A percentile compares a stretch with the other conserved stretches of the same genome.
These are phyloP conservation scores for Egretta garzetta DNA, from an alignment of 2,113 vertebrate genomes.

Conservation along the genomic window DNA sequence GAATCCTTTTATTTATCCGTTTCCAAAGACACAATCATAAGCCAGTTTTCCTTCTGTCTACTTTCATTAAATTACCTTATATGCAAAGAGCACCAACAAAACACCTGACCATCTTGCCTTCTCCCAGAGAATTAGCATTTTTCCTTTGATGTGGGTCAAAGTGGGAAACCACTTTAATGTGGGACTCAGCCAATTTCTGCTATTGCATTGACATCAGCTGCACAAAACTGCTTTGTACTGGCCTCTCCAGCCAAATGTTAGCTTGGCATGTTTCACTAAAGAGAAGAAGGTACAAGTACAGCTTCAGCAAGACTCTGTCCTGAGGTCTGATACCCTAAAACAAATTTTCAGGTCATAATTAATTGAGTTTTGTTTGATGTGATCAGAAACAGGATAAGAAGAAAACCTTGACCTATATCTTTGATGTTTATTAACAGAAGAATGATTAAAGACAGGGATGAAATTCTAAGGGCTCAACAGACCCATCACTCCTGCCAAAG, in stretches of 20 bases:
- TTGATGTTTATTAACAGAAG: not conserved
- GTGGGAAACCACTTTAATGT: slow-evolving; percentile 25
- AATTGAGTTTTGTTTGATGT: not conserved
- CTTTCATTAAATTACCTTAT: slow-evolving; percentile 37
- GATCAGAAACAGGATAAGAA: not conserved
- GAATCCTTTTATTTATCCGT: not conserved
- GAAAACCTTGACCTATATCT: not conserved
- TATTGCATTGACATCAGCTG: slow-evolving; percentile 11
- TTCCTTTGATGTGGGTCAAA: slow-evolving; percentile 48
- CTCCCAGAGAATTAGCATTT: slow-evolving; percentile 29
- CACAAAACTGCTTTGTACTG: not conserved
- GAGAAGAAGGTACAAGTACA: not conserved
- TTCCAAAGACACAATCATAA: slow-evolving; percentile 30
- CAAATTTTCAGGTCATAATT: not conserved
- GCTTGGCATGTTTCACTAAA: not conserved
- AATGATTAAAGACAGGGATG: not conserved
- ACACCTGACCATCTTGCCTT: not conserved
- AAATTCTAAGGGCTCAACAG: not conserved
- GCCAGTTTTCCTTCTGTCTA: slow-evolving; percentile 40
- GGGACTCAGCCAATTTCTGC: slow-evolving; percentile 2
- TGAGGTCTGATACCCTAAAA: not conserved
- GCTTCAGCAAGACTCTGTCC: not conserved
- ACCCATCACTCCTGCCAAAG: not conserved
- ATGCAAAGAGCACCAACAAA: slow-evolving; percentile 25
- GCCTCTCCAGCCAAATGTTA: not conserved